Evolutionary conservation across 2,888 invertebrate genomes (phyloP).

Genomic region (Nemoura dubitans): DNA sequence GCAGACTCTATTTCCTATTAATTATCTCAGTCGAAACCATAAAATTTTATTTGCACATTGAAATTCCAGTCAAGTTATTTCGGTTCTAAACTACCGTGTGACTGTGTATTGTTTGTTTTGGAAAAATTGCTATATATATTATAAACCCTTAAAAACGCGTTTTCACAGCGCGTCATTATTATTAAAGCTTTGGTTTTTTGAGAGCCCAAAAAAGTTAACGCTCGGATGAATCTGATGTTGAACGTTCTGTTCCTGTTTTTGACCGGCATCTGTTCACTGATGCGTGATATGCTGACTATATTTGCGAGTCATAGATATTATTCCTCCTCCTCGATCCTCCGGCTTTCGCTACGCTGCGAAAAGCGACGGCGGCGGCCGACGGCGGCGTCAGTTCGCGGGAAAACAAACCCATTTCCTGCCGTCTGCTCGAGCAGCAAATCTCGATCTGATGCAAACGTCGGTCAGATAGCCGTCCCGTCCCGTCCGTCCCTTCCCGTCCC

Average conservation of each 20-base stretch:
- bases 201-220: background rate
- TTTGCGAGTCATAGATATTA: conserved; percentile 41
- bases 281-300: conserved; percentile 30
- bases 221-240: conserved; percentile 21
- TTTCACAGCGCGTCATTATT: background rate
- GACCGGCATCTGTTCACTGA: conserved; percentile 38
- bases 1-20: background rate
- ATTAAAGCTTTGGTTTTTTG: conserved; percentile 23
- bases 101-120: background rate
- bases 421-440: conserved; percentile 34
- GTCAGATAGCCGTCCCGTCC: background rate
- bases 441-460: conserved; percentile 42
- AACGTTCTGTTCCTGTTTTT: conserved; percentile 27
- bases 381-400: background rate
- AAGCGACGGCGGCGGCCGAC: background rate
- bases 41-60: background rate
- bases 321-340: background rate
- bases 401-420: conserved; percentile 41
- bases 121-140: background rate
- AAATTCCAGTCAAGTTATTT: background rate
- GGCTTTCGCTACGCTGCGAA: background rate
- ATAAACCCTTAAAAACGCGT: background rate
- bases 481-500: no score
- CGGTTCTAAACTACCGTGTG: background rate
- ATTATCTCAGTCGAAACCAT: background rate